Evolutionary conservation across 2,888 invertebrate genomes (phyloP), one percentile per base, ranked within the genome.

Genomic region (Callosobruchus maculatus): DNA sequence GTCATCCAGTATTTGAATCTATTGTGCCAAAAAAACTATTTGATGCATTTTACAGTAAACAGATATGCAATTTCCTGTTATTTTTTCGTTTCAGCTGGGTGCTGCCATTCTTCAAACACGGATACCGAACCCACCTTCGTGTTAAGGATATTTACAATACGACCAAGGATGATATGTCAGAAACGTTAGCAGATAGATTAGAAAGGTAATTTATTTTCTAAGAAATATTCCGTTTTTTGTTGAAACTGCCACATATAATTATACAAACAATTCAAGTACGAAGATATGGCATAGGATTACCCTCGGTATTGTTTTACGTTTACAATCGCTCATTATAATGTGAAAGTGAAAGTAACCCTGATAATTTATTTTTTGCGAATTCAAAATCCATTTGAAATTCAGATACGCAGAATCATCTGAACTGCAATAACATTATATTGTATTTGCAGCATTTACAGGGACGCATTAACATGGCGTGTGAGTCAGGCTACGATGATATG

Each of bases 81-180:
- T 68, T n/a, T 68, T 72, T 68, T 67, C 7, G 70, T 84, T 85
- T 73, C 86, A 93, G 93, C 88, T 93, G 93, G 93, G 87, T 92
- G 73, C 89, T 91, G 78, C 89, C 89, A 30, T 87, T 91, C 74
- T 92, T 92, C 81, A 89, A 88, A 81, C 89, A 90, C 82, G 93
- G 93, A 68, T 90, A 88, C 80, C 89, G 89, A 78, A 86, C 90
- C 75, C 91, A 92, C 74, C 86, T 94, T 73, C 90, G 90, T 73
- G 82, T 90, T 20, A 90, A 92, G 79, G 92, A 93, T 82, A 84
- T 94, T 21, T 92, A 91, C 87, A 90, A 90, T 81, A 89, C 90
- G 4, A 86, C 92, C 20, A 86, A 88, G 0, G 86, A 86, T 21
- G 93, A 94, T 84, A 86, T 88, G 69, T 93, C 93, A 0, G 90